These are phyloP conservation scores for Plectropomus leopardus DNA, from an alignment of 2,113 vertebrate genomes.

Conservation along the genomic window DNA sequence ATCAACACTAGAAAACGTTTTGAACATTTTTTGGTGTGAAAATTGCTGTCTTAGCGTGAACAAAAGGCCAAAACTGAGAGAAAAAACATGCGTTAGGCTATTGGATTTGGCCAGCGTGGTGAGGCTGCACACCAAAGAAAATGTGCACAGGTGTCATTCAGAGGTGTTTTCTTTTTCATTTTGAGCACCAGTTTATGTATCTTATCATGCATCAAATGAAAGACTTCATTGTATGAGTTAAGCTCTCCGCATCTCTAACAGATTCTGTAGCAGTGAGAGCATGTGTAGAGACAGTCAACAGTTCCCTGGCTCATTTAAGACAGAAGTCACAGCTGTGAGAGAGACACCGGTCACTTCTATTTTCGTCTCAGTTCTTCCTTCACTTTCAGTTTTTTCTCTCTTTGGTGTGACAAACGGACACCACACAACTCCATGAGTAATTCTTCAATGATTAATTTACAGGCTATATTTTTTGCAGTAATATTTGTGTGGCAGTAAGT, in stretches of 20 bases:
- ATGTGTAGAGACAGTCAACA: constrained; percentile 6
- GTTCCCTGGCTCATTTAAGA: neutral
- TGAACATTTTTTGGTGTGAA: constrained; percentile 17
- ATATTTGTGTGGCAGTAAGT: constrained; percentile 14
- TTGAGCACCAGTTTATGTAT: neutral
- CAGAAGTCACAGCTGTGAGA: constrained; percentile 37
- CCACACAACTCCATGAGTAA: constrained; percentile 6
- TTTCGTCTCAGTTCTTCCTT: constrained; percentile 27
- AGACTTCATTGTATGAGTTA: neutral
- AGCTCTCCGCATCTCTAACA: neutral
- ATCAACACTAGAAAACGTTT: neutral
- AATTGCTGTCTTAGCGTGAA: constrained; percentile 1
- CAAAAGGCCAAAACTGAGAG: constrained; percentile 13
- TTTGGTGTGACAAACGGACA: constrained; percentile 11
- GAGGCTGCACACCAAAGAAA: neutral
- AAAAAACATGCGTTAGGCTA: neutral
- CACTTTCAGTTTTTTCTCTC: constrained; percentile 10
- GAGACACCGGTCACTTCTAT: constrained; percentile 32
- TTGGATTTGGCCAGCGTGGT: neutral
- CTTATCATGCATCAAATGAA: neutral
- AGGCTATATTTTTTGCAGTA: constrained; percentile 1
- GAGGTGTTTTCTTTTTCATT: neutral
- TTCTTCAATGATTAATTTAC: neutral
- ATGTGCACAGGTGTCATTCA: constrained; percentile 11
- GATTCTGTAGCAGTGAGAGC: neutral